Conservation (phyloP, 2,797 vertebrate genomes). For the Triplophysa bombifrons region DNA sequence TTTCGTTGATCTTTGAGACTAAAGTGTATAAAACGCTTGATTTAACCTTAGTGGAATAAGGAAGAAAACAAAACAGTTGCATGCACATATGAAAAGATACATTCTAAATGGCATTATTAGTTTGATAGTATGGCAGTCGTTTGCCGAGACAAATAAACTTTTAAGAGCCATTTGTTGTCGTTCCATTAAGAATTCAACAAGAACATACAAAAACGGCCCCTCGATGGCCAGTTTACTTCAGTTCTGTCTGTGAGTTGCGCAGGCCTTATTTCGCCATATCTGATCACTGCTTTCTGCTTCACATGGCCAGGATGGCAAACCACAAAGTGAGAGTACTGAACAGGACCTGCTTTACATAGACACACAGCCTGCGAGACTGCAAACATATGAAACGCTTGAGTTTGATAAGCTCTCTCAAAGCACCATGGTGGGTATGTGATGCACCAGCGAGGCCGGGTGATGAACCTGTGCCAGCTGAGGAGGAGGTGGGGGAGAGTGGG, state of each 20-base stretch:
- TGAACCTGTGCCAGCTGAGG: constrained; percentile 82
- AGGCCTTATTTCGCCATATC: constrained; percentile 3
- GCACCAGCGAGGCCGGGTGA: constrained; percentile 84
- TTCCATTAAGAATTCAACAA: constrained; percentile 37
- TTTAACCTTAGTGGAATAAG: not conserved
- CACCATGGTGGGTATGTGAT: constrained; percentile 94
- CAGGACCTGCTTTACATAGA: not conserved
- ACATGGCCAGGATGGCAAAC: not conserved
- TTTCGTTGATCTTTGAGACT: not conserved
- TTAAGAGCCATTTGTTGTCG: not conserved
- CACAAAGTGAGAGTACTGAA: constrained; percentile 9
- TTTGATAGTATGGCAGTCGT: constrained; percentile 13
- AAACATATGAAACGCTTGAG: not conserved
- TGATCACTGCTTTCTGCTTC: constrained; percentile 8
- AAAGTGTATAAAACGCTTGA: not conserved
- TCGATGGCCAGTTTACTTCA: constrained; percentile 13
- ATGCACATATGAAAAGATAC: constrained; percentile 49
- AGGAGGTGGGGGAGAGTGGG: constrained; percentile 74
- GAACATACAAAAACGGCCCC: constrained; percentile 34
- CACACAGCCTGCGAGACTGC: constrained; percentile 14
- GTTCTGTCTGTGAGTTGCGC: constrained; percentile 22
- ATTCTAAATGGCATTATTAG: constrained; percentile 1
- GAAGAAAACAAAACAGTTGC: constrained; percentile 35
- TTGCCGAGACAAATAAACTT: constrained; percentile 10
- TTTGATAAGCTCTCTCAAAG: constrained; percentile 73